Percentiles rank a stretch among this genome's conserved stretches.
phyloP scores from a whole-genome alignment of 2,888 invertebrate genomes.

The Ophioninae sp. region DNA sequence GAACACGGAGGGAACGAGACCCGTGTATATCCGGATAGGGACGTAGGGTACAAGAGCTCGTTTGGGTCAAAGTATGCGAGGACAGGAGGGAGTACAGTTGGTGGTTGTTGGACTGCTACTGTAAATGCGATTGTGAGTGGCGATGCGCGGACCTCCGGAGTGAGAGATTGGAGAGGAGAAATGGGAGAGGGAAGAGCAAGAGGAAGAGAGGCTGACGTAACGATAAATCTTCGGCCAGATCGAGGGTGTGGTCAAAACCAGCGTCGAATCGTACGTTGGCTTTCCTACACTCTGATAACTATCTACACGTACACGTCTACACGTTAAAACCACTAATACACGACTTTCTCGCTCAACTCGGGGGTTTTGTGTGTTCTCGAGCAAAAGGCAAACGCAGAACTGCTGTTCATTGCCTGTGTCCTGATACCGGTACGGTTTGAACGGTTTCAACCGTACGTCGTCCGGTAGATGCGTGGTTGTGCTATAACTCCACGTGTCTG shows the following conservation, averaged over 20 bases:
- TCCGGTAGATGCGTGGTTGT: not conserved
- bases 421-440: too few species aligned
- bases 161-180: constrained; percentile 47
- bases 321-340: constrained; percentile 50
- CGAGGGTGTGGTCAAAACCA: constrained; percentile 80
- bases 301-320: not conserved
- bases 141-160: constrained; percentile 45
- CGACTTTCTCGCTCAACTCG: constrained; percentile 51
- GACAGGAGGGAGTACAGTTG: not conserved
- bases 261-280: constrained; percentile 63
- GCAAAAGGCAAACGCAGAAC: constrained; percentile 55
- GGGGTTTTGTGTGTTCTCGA: constrained; percentile 40
- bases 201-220: constrained; percentile 64
- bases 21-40: not conserved
- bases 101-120: constrained; percentile 27
- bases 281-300: too few species aligned
- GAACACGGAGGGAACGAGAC: too few species aligned
- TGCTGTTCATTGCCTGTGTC: constrained; percentile 47
- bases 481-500: constrained; percentile 48
- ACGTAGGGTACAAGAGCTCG: not conserved
- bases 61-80: constrained; percentile 3
- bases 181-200: constrained; percentile 50
- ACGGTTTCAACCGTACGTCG: constrained; percentile 32
- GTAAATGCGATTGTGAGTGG: constrained; percentile 52
- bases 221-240: constrained; percentile 78